Percentiles rank a stretch among this genome's conserved stretches.
Conservation (phyloP, 2,797 vertebrate species). For the Margarornis squamiger region DNA sequence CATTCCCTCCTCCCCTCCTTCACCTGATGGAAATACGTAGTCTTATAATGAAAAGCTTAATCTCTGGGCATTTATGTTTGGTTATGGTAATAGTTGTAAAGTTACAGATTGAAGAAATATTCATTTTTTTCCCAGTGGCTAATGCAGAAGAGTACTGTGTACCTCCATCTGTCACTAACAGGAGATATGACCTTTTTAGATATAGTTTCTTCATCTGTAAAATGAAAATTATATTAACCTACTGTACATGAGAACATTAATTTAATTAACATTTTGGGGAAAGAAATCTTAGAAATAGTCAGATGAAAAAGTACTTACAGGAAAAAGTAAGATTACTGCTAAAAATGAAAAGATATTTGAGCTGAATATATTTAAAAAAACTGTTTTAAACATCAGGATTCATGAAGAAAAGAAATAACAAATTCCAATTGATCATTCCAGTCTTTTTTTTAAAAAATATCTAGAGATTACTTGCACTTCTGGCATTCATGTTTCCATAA, state of each 20-base stretch:
- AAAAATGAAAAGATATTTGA: not conserved
- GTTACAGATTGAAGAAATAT: not conserved
- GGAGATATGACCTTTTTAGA: slow-evolving; percentile 9
- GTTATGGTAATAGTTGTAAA: not conserved
- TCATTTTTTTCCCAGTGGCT: not conserved
- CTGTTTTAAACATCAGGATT: not conserved
- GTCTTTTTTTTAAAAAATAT: not conserved
- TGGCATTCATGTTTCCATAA: not conserved
- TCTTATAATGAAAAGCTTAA: not conserved
- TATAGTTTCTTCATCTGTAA: not conserved
- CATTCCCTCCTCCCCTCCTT: not conserved
- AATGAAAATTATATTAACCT: not conserved
- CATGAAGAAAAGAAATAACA: not conserved
- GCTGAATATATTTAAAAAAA: not conserved
- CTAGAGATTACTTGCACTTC: not conserved
- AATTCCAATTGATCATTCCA: not conserved
- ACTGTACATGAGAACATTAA: not conserved
- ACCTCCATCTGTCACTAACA: not conserved
- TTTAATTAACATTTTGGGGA: not conserved
- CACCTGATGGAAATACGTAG: not conserved
- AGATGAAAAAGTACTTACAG: slow-evolving; percentile 7
- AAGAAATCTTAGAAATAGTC: slow-evolving; percentile 4
- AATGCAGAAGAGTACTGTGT: not conserved
- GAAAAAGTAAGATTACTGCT: not conserved
- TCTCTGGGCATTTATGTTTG: not conserved